These are phyloP conservation scores for Catostomus latipinnis DNA, from an alignment of 2,797 vertebrate genomes.

Conservation along the genomic window DNA sequence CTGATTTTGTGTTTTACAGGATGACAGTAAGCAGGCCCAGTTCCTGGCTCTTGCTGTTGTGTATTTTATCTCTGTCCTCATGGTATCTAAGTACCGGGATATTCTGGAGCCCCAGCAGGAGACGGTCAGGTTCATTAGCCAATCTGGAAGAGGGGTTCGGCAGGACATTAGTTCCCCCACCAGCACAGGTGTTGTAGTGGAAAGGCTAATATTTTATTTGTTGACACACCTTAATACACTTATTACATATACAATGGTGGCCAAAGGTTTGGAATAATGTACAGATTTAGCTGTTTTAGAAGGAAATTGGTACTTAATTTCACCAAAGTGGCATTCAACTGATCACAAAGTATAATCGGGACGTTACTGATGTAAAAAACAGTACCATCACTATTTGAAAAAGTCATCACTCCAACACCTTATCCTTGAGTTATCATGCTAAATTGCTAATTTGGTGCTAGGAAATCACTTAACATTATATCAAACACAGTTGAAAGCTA, in stretches of 20 bases:
- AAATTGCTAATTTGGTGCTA: too few species aligned
- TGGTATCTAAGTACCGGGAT: conserved; percentile 99
- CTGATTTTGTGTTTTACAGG: conserved; percentile 75
- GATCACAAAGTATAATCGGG: too few species aligned
- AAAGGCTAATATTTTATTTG: background rate
- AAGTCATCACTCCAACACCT: too few species aligned
- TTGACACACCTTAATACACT: background rate
- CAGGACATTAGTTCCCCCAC: conserved; percentile 99
- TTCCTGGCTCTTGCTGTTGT: conserved; percentile 98
- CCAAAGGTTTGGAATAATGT: too few species aligned
- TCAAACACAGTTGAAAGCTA: too few species aligned
- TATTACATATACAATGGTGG: background rate
- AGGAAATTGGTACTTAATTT: too few species aligned
- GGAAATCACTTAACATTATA: too few species aligned
- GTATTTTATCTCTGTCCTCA: conserved; percentile 98
- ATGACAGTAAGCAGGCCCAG: conserved; percentile 98
- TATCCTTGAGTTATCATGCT: too few species aligned
- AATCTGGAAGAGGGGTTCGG: conserved; percentile 92
- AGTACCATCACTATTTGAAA: too few species aligned
- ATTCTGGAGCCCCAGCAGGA: conserved; percentile 97
- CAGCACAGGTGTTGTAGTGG: conserved; percentile 86
- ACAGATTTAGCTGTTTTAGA: too few species aligned
- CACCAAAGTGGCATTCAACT: too few species aligned
- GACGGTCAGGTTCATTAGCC: conserved; percentile 88
- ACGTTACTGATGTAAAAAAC: too few species aligned